phyloP scores from a whole-genome alignment of 2,113 vertebrate genomes.

The Indicator indicator region DNA sequence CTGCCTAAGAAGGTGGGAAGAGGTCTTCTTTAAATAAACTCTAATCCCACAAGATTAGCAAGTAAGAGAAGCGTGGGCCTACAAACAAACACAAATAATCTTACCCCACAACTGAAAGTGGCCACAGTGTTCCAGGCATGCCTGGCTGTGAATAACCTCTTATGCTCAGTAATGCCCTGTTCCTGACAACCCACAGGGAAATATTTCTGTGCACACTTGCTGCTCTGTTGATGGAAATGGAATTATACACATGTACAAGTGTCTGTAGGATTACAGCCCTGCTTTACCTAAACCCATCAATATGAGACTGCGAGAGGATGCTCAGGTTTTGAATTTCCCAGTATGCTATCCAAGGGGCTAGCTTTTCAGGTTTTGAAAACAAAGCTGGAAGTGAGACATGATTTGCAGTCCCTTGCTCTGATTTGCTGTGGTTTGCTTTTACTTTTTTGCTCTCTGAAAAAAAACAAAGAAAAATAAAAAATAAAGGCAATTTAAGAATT shows the following conservation, averaged over 20 bases:
- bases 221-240: neutral
- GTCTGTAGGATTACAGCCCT: neutral
- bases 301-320: neutral
- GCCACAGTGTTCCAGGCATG: neutral
- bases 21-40: conserved; percentile 32
- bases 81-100: neutral
- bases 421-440: neutral
- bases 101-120: neutral
- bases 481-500: neutral
- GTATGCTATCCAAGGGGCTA: neutral
- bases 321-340: neutral
- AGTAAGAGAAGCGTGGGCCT: neutral
- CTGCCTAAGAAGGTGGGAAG: neutral
- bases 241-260: neutral
- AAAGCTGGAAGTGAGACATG: neutral
- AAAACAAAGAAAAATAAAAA: neutral
- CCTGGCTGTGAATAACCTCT: neutral
- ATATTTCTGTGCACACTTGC: neutral
- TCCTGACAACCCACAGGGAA: neutral
- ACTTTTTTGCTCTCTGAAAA: neutral
- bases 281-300: neutral
- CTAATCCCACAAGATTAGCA: neutral
- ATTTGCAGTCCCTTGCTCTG: neutral
- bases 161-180: neutral
- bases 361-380: neutral